Evolutionary conservation across 1,140 invertebrate species (phyloP), one percentile per base, ranked within the genome.

Genomic region (Trichonephila clavipes): DNA sequence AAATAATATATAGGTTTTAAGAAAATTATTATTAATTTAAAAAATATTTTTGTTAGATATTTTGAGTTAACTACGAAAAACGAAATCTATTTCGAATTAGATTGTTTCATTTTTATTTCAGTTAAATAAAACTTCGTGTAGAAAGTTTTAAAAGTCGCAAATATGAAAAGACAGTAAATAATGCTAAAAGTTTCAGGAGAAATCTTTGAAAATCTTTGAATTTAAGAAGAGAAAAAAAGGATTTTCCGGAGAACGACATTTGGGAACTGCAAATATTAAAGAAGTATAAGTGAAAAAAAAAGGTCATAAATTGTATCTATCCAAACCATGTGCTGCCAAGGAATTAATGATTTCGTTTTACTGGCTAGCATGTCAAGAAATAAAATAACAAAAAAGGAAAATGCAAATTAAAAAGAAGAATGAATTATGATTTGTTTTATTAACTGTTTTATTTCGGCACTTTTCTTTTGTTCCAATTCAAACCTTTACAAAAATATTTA

Each of bases 281-380:
- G 4, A 64, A 64, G 7, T 19, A 19, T 64, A 18, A 64, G 16
- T 19, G 21, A 7, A 64, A 64, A 64, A 77, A 64, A 77, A 77
- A 40, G 16, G 18, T 40, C 72, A 40, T 77, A 77, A 77, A 83
- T 83, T 24, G 44, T 10, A 83, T 51, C 51, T 18, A 83, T 83
- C 82, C 21, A 51, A 58, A 83, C 44, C 82, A 83, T 51, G 21
- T 83, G 82, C 18, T 3, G 44, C 82, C 82, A 58, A 51, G 24
- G 44, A 51, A 83, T 83, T 83, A 83, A 83, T 83, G 82, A 28
- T 59, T 58, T 83, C 18, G 51, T n/a, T 51, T 58, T 83, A 14
- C 7, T 10, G 34, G 34, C 34, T 77, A 18, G 14, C 16, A 77
- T 40, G 28, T 40, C 28, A 77, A 34, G 28, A 77, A 40, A 16